phyloP scores from a whole-genome alignment of 2,888 invertebrate genomes.

The Dryobota labecula region DNA sequence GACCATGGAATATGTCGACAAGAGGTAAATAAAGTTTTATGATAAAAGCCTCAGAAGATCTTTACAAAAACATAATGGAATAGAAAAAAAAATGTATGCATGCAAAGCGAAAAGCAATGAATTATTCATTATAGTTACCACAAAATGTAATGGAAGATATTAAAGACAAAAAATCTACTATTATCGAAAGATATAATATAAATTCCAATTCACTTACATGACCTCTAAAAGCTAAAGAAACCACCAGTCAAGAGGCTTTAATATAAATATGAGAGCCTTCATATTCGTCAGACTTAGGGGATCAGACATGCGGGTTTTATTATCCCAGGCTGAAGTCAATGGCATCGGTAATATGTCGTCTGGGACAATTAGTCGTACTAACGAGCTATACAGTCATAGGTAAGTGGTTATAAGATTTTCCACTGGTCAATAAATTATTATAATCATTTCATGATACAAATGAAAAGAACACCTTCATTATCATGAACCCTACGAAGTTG shows the following conservation, averaged over 20 bases:
- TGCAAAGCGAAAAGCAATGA: not conserved
- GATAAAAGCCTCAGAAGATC: not conserved
- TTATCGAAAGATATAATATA: not conserved
- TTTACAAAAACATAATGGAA: not conserved
- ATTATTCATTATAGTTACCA: not conserved
- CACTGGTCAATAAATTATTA: slow-evolving; percentile 6
- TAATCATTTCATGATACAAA: not conserved
- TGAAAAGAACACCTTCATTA: not conserved
- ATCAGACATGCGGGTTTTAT: slow-evolving; percentile 10
- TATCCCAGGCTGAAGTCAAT: slow-evolving; percentile 25
- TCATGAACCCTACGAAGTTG: no score
- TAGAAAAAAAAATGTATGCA: slow-evolving; percentile 3
- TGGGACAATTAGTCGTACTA: slow-evolving; percentile 30
- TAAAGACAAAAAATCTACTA: not conserved
- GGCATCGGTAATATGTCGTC: slow-evolving; percentile 19
- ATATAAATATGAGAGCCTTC: slow-evolving; percentile 15
- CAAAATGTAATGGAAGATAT: slow-evolving; percentile 1
- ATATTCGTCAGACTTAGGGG: slow-evolving; percentile 1
- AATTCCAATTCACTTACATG: not conserved
- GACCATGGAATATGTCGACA: not conserved
- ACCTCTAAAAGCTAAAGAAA: slow-evolving; percentile 8
- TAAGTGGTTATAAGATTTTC: slow-evolving; percentile 1
- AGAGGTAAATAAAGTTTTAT: not conserved
- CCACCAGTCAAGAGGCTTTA: slow-evolving; percentile 2
- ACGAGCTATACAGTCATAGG: slow-evolving; percentile 27